These are phyloP conservation scores for Stomatorhinus walkeri DNA, from an alignment of 2,797 vertebrate species.

Conservation along the genomic window DNA sequence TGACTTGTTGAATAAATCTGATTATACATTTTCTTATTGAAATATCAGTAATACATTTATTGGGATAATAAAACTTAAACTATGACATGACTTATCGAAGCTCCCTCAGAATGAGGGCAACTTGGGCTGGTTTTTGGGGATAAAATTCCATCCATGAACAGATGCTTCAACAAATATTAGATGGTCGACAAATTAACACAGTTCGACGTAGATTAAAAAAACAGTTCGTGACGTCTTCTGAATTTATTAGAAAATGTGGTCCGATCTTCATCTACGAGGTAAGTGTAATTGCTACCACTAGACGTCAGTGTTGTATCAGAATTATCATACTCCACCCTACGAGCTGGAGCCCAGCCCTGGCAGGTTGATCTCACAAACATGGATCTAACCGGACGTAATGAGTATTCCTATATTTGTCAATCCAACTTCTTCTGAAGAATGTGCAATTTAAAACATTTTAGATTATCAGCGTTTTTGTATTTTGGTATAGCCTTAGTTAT, in stretches of 20 bases:
- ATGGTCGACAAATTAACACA: background rate
- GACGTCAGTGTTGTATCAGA: background rate
- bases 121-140: background rate
- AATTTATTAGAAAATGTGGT: background rate
- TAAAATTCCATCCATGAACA: background rate
- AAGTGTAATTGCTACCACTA: background rate
- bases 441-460: conserved; percentile 29
- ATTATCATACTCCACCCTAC: background rate
- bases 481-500: conserved; percentile 31
- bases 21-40: too few species aligned
- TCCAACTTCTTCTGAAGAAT: conserved; percentile 15
- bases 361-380: background rate
- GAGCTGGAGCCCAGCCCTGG: background rate
- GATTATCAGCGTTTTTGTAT: conserved; percentile 20
- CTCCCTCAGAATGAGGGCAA: background rate
- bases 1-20: background rate
- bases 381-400: background rate
- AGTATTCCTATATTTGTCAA: background rate
- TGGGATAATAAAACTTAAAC: background rate
- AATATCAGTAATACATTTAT: too few species aligned
- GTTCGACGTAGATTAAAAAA: background rate
- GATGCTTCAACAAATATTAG: background rate
- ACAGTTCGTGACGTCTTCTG: background rate
- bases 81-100: background rate
- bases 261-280: background rate